phyloP scores from a whole-genome alignment of 2,797 vertebrate genomes.

The Paedocypris micromegethes region DNA sequence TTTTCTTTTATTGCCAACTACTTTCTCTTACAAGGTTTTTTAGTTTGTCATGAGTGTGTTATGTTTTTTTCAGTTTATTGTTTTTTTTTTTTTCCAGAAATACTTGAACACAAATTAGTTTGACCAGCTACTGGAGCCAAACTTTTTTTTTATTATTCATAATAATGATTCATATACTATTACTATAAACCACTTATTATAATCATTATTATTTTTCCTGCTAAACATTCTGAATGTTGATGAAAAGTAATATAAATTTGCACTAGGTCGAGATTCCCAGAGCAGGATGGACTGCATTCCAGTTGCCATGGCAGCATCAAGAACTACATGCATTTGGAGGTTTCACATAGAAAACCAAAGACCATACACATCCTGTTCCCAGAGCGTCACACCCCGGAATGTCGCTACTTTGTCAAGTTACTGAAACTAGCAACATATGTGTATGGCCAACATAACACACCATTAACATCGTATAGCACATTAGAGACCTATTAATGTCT shows the following conservation, averaged over 20 bases:
- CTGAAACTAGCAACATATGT: constrained; percentile 23
- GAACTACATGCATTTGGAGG: constrained; percentile 48
- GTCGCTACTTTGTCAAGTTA: constrained; percentile 17
- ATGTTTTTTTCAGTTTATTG: constrained; percentile 51
- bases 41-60: constrained; percentile 61
- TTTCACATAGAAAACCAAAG: constrained; percentile 45
- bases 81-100: constrained; percentile 76
- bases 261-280: constrained; percentile 77
- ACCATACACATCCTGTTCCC: constrained; percentile 38
- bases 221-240: constrained; percentile 69
- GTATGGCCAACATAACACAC: constrained; percentile 23
- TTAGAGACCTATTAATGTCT: constrained; percentile 7
- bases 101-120: constrained; percentile 86
- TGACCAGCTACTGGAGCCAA: constrained; percentile 85
- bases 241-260: constrained; percentile 66
- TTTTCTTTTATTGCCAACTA: constrained; percentile 69
- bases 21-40: constrained; percentile 61
- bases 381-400: constrained; percentile 15
- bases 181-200: constrained; percentile 45
- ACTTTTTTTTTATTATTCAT: constrained; percentile 59
- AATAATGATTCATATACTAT: constrained; percentile 37
- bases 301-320: constrained; percentile 35
- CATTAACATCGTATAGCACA: constrained; percentile 27
- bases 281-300: constrained; percentile 12
- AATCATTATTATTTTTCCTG: constrained; percentile 41